Base-by-base conservation (phyloP, 1,140 invertebrate genomes). In the Anastatus disparis region DNA sequence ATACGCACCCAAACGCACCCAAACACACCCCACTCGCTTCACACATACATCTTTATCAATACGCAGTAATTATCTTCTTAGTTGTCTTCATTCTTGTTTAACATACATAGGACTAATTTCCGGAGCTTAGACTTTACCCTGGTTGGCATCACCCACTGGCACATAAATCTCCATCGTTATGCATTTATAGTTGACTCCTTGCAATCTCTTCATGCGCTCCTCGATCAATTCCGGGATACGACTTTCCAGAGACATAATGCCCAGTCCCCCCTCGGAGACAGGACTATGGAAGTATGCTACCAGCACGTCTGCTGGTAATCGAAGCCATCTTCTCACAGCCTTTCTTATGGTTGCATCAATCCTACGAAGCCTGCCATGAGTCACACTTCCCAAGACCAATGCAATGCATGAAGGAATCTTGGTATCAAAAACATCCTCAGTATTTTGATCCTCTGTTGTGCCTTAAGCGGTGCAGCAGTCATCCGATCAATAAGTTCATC, bases 261-360 rank as follows among this genome's bases (percentile, higher is more conserved):
- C 75, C 7, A 81, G 66, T 8, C 79, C 83, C 10, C 81, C 84
- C 53, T 83, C 76, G 1, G 27, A 61, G 0, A 74, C 27, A 0
- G 62, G 15, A 0, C 82, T 78, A 56, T 87, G 79, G 58, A 86
- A 77, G 31, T 78, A 84, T 0, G 63, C 77, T 0, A 69, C 78
- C 0, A 81, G 75, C 0, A 74, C 66, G 66, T 86, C 83, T 7
- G 75, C 56, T 0, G 83, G 83, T 0, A 85, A 62, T 15, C 72
- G n/a, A 1, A 84, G 56, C 80, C 80, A 82, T 20, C 72, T 64
- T 53, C 81, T 64, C 0, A 82, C 75, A 0, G 65, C 56, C 1
- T n/a, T 17, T 24, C 79, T 70, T n/a, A 80, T 74, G 4, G 10
- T 10, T 26, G 12, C 24, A 13, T 52, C 48, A 8, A 4, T 13